phyloP scores from a whole-genome alignment of 2,888 invertebrate genomes.

The Monopis laevigella region DNA sequence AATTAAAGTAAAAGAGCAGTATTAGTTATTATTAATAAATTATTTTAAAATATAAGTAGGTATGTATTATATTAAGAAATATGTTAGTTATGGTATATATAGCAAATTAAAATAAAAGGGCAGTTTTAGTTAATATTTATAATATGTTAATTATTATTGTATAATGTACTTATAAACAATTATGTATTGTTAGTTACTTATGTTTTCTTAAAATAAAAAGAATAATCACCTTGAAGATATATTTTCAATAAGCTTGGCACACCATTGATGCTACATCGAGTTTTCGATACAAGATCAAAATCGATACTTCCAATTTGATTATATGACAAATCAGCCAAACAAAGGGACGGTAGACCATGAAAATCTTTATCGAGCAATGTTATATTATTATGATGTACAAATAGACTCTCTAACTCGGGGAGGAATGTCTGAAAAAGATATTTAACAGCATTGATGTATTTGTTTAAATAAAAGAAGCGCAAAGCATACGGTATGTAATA shows the following conservation, averaged over 20 bases:
- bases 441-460: too few relatives aligned
- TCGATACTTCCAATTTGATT: constrained; percentile 79
- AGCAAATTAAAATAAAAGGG: too few relatives aligned
- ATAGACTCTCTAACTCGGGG: constrained; percentile 78
- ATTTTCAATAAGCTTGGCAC: constrained; percentile 81
- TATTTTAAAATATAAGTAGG: too few relatives aligned
- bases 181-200: too few relatives aligned
- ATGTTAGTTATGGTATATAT: too few relatives aligned
- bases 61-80: too few relatives aligned
- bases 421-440: constrained; percentile 75
- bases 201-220: constrained; percentile 1
- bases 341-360: constrained; percentile 82
- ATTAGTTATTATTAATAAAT: too few relatives aligned
- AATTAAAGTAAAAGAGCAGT: too few relatives aligned
- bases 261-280: constrained; percentile 81
- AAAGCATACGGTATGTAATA: background rate
- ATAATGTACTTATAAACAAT: too few relatives aligned
- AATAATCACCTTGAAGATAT: constrained; percentile 77
- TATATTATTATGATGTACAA: constrained; percentile 81
- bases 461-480: background rate
- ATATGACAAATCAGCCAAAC: constrained; percentile 81
- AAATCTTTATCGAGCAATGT: constrained; percentile 81
- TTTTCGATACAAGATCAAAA: constrained; percentile 80
- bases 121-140: too few relatives aligned
- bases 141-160: too few relatives aligned